Percentiles rank a stretch among this genome's conserved stretches.
These are phyloP conservation scores for Micronycteris hirsuta DNA, from an alignment of 2,113 vertebrate genomes.

Conservation along the genomic window DNA sequence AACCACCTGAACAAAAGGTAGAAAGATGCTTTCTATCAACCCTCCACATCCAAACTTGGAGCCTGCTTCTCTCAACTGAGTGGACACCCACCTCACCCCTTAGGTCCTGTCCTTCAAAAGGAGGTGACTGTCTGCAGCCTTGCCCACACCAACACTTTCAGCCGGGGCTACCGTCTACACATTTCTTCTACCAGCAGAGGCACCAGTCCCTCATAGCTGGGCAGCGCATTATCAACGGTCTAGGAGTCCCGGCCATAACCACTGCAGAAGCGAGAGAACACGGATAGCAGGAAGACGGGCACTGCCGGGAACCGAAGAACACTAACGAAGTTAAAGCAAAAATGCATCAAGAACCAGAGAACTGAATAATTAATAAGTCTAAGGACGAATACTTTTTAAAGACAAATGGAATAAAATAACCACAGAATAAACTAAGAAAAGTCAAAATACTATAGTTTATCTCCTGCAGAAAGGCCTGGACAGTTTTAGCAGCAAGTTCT, in stretches of 20 bases:
- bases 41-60: background rate
- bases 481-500: background rate
- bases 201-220: background rate
- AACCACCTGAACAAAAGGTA: background rate
- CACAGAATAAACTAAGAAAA: background rate
- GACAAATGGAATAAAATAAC: background rate
- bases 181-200: background rate
- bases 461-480: background rate
- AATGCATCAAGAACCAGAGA: background rate
- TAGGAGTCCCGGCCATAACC: background rate
- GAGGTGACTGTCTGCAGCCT: background rate
- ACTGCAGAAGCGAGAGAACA: background rate
- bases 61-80: background rate
- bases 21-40: background rate
- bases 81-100: background rate
- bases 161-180: background rate
- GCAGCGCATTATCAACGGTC: background rate
- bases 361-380: background rate
- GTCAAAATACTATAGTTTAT: background rate
- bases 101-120: background rate
- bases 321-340: background rate
- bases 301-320: background rate
- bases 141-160: background rate
- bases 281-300: background rate
- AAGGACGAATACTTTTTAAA: background rate